These are phyloP conservation scores for Drosophila prosaltans DNA, from an alignment of 1,140 invertebrate species.

Conservation along the genomic window DNA sequence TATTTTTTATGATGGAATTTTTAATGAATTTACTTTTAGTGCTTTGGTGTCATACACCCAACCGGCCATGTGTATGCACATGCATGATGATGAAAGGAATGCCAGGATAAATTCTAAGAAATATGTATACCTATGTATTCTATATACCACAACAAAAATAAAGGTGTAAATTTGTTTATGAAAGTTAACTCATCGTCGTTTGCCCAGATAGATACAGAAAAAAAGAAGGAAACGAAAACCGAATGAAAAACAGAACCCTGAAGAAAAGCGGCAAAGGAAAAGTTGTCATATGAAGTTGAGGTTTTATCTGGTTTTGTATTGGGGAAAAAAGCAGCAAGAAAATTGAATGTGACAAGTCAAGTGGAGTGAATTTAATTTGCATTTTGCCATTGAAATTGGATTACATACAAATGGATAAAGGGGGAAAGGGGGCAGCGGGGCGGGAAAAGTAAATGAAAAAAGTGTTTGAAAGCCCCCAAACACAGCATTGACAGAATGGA, in stretches of 20 bases:
- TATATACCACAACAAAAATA: conserved; percentile 57
- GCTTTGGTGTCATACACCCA: conserved; percentile 60
- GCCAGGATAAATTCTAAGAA: conserved; percentile 33
- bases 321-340: conserved; percentile 35
- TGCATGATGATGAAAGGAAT: conserved; percentile 25
- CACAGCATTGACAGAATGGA: conserved; percentile 7
- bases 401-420: conserved; percentile 44
- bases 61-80: conserved; percentile 37
- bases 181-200: conserved; percentile 46
- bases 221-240: not conserved
- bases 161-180: conserved; percentile 78
- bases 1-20: conserved; percentile 72
- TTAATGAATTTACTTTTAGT: conserved; percentile 81
- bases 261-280: conserved; percentile 9
- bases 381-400: conserved; percentile 70
- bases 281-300: conserved; percentile 18
- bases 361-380: conserved; percentile 77
- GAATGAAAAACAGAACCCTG: not conserved
- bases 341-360: conserved; percentile 79
- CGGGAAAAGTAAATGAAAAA: conserved; percentile 35
- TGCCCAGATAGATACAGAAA: conserved; percentile 6
- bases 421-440: conserved; percentile 1
- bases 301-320: conserved; percentile 34
- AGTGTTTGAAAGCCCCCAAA: conserved; percentile 4
- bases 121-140: conserved; percentile 38